Percentiles rank a stretch among this genome's conserved stretches.
phyloP scores from a whole-genome alignment of 1,140 invertebrate genomes.

The Drosophila ogumai region DNA sequence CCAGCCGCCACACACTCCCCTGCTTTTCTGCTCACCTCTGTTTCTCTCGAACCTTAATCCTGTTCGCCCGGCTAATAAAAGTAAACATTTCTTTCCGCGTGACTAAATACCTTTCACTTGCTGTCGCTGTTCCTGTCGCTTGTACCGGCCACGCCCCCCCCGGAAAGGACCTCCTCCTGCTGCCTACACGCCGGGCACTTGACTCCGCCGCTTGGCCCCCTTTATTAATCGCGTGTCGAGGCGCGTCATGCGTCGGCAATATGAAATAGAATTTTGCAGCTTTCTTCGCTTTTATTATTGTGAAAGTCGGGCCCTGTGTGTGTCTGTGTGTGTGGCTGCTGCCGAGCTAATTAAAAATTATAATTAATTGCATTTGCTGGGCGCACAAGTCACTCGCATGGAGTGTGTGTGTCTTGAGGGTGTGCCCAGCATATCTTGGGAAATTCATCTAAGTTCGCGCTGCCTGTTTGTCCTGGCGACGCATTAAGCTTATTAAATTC shows the following conservation, averaged over 20 bases:
- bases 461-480: slow-evolving; percentile 54
- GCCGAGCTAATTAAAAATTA: slow-evolving; percentile 80
- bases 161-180: background rate
- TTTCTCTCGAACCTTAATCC: slow-evolving; percentile 22
- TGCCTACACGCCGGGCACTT: slow-evolving; percentile 18
- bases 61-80: slow-evolving; percentile 67
- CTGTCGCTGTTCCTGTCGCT: slow-evolving; percentile 62
- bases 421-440: slow-evolving; percentile 80
- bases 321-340: slow-evolving; percentile 40
- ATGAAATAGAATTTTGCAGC: slow-evolving; percentile 71
- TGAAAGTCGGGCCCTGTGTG: background rate
- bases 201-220: slow-evolving; percentile 42
- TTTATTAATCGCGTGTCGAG: slow-evolving; percentile 80
- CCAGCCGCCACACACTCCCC: too few relatives aligned
- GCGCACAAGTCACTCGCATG: slow-evolving; percentile 62
- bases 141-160: slow-evolving; percentile 44
- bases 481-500: slow-evolving; percentile 82
- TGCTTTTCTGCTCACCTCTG: background rate
- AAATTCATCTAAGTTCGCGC: slow-evolving; percentile 78
- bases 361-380: slow-evolving; percentile 80
- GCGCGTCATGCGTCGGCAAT: slow-evolving; percentile 69
- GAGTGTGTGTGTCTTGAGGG: slow-evolving; percentile 58
- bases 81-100: slow-evolving; percentile 81
- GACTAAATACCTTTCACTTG: slow-evolving; percentile 82
- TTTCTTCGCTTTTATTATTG: slow-evolving; percentile 59